These are phyloP conservation scores for Bimastos eiseni DNA, from an alignment of 2,888 invertebrate species.

Conservation along the genomic window DNA sequence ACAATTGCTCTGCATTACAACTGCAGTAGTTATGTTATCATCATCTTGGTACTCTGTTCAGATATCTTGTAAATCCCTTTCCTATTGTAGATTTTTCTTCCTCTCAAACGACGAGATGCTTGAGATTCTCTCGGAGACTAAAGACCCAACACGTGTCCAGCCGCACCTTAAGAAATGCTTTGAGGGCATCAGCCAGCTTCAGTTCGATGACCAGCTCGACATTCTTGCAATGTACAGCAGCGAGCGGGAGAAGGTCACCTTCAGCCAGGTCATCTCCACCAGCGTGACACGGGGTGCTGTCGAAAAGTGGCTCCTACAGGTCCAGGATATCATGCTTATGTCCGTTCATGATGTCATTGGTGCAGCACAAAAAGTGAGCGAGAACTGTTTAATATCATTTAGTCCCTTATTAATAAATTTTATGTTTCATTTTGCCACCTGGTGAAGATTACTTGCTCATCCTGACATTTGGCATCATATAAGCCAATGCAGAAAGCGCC, in stretches of 20 bases:
- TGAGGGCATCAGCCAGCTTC: conserved; percentile 78
- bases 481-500: no score
- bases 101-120: conserved; percentile 64
- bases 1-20: no score
- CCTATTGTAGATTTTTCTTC: conserved; percentile 59
- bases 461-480: no score
- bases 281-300: conserved; percentile 77
- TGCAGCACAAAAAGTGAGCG: conserved; percentile 65
- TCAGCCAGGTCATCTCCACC: conserved; percentile 79
- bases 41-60: background rate
- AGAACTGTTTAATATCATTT: background rate
- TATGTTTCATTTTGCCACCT: no score
- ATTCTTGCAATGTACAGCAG: conserved; percentile 86
- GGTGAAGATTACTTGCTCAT: no score
- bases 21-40: no score
- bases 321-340: conserved; percentile 79
- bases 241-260: conserved; percentile 73
- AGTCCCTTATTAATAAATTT: background rate
- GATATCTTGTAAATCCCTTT: background rate
- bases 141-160: conserved; percentile 62
- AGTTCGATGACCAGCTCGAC: conserved; percentile 85
- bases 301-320: conserved; percentile 81
- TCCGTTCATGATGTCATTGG: conserved; percentile 72
- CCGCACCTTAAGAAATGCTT: conserved; percentile 63
- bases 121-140: conserved; percentile 63